A percentile compares a stretch with the other conserved stretches of the same genome.
Conservation (phyloP, 92 coral and sea anemone genomes). For the Meandrina meandrites region DNA sequence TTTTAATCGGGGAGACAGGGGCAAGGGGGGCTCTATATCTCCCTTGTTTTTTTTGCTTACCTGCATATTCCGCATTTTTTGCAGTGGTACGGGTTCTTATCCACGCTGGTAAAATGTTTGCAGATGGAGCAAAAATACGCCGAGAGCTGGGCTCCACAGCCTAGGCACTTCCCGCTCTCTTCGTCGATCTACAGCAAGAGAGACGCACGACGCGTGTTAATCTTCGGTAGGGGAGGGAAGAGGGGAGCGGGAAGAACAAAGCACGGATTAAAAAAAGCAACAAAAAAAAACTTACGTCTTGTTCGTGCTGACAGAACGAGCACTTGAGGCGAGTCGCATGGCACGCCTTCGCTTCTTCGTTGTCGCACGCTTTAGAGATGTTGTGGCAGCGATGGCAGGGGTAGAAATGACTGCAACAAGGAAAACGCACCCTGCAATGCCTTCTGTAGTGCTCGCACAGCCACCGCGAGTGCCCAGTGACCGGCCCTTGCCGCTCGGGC, state of each 20-base stretch:
- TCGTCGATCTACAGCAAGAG: neutral
- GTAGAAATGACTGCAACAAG: slow-evolving; percentile 69
- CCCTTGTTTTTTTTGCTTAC: slow-evolving; percentile 18
- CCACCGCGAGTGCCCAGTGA: slow-evolving; percentile 37
- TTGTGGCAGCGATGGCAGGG: slow-evolving; percentile 92
- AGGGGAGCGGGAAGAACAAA: too few relatives aligned
- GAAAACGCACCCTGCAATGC: slow-evolving; percentile 64
- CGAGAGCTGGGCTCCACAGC: slow-evolving; percentile 50
- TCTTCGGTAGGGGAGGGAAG: too few relatives aligned
- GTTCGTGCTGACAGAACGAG: slow-evolving; percentile 57
- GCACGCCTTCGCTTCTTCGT: slow-evolving; percentile 60
- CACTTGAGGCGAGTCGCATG: slow-evolving; percentile 72
- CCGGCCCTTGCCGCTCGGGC: slow-evolving; percentile 1
- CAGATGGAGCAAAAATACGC: slow-evolving; percentile 82
- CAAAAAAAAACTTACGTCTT: slow-evolving; percentile 45
- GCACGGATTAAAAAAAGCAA: too few relatives aligned
- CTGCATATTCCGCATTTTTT: slow-evolving; percentile 81
- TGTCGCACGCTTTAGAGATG: slow-evolving; percentile 62
- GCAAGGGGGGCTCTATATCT: too few relatives aligned
- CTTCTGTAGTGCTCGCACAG: slow-evolving; percentile 78
- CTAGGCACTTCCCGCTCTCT: slow-evolving; percentile 7
- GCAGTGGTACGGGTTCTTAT: slow-evolving; percentile 78
- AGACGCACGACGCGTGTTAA: too few relatives aligned
- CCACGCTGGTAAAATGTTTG: slow-evolving; percentile 77
- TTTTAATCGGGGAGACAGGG: too few relatives aligned